Conservation (phyloP, 2,113 vertebrate species). For the Vulpes ferrilata region DNA sequence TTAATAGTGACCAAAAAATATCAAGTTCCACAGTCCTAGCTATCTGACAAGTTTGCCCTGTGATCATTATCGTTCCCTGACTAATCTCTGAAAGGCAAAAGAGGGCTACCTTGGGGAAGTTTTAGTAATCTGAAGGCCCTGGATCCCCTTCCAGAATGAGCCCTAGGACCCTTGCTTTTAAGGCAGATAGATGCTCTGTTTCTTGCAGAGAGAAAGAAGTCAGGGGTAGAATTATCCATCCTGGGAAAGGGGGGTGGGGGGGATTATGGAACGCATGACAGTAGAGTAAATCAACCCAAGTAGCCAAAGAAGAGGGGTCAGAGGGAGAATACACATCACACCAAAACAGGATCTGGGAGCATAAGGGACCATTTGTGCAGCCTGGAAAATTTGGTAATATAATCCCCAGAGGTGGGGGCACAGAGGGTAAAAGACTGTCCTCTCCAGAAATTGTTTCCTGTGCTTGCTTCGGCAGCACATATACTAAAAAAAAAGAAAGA, state of each 20-base stretch:
- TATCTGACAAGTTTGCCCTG: background rate
- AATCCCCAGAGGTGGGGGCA: background rate
- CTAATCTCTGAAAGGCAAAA: background rate
- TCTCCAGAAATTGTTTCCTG: background rate
- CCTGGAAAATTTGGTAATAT: background rate
- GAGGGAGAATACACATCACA: background rate
- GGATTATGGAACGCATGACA: background rate
- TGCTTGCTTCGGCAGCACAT: no score
- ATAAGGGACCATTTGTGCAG: background rate
- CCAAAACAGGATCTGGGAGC: background rate
- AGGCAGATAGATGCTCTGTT: background rate
- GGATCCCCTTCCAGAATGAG: background rate
- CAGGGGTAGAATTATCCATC: background rate
- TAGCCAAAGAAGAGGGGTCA: background rate
- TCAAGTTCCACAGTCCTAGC: background rate
- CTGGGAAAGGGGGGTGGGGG: background rate
- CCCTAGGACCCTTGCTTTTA: background rate
- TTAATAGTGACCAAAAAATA: background rate
- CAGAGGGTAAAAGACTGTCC: background rate
- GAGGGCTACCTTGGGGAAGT: background rate
- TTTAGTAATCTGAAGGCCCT: background rate
- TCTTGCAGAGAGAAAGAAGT: slow-evolving; percentile 20
- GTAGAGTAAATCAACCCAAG: background rate
- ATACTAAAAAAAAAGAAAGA: no score
- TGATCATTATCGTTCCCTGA: background rate